These are phyloP conservation scores for Drosophila subpulchrella DNA, from an alignment of 1,140 invertebrate genomes.

Conservation along the genomic window DNA sequence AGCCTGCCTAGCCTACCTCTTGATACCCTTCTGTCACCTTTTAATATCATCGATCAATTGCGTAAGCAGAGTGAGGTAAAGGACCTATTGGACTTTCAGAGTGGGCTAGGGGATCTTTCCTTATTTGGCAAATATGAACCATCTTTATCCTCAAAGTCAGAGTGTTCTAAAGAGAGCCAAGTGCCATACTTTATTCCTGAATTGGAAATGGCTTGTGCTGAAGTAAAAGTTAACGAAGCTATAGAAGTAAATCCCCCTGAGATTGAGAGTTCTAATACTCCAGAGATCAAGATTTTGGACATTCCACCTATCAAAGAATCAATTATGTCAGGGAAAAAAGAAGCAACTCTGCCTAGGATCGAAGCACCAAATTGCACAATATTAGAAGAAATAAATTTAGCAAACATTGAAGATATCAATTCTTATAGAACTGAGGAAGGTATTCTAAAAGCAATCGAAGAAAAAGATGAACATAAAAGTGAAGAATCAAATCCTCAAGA, in stretches of 20 bases:
- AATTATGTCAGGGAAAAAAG: neutral
- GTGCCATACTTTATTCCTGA: constrained; percentile 26
- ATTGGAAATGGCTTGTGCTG: constrained; percentile 11
- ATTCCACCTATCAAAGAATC: neutral
- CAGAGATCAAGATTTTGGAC: neutral
- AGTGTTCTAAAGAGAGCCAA: neutral
- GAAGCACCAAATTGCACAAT: neutral
- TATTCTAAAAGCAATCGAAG: neutral
- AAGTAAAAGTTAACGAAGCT: neutral
- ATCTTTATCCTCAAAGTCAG: neutral
- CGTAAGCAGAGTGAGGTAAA: constrained; percentile 1
- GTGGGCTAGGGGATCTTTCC: neutral
- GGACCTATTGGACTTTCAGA: constrained; percentile 23
- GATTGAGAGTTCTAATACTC: neutral
- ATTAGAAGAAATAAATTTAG: neutral
- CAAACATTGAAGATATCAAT: neutral
- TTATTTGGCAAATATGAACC: neutral
- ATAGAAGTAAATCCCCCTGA: neutral
- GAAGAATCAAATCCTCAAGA: neutral
- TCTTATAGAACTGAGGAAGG: neutral
- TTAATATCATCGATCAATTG: constrained; percentile 7
- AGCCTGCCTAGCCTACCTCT: constrained; percentile 3
- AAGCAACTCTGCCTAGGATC: neutral
- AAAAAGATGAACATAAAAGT: neutral
- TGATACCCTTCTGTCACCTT: neutral